Evolutionary conservation across 2,888 invertebrate genomes (phyloP), one percentile per base, ranked within the genome.

Genomic region (Alsophila aescularia): DNA sequence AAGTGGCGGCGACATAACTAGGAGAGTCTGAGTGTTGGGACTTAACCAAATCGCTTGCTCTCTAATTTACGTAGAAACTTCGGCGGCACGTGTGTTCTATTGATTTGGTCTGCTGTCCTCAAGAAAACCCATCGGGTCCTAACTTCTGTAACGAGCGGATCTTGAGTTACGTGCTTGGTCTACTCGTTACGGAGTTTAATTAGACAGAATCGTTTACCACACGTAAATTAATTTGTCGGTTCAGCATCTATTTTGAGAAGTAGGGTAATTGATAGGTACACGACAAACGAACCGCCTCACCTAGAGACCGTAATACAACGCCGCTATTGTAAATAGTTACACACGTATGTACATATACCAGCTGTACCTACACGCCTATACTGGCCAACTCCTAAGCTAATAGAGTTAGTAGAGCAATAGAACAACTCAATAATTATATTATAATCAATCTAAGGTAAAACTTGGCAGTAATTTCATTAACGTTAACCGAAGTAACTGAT

Each of bases 41-140:
- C 68, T 66, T 61, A 58, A 60, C 66, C 64, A 56, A 77, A 77
- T 72, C 69, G 67, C 55, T 71, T 61, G 67, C 66, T 67, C 70
- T 72, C 66, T 74, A 77, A 81, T 79, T 78, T 81, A 79, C 70
- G 71, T 71, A 34, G 42, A 32, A 58, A 78, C 71, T 81, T 77
- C 40, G 59, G 72, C 66, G 71, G 67, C 79, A 77, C 78, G 79
- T 83, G 79, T 75, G 70, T 71, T 77, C 68, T 75, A 82, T 81
- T 79, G 79, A 81, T 79, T 79, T 62, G 65, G 66, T 70, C 62
- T 69, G 64, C 57, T 64, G 58, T 63, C 55, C 52, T 29, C 42
- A 32, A 37, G 48, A 57, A 41, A 45, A 50, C 55, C 49, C 45
- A 50, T 51, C 36, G 45, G 40, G 21, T 41, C 41, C 41, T 44